Conservation (phyloP, 2,113 vertebrate species). For the Myotis lucifugus region DNA sequence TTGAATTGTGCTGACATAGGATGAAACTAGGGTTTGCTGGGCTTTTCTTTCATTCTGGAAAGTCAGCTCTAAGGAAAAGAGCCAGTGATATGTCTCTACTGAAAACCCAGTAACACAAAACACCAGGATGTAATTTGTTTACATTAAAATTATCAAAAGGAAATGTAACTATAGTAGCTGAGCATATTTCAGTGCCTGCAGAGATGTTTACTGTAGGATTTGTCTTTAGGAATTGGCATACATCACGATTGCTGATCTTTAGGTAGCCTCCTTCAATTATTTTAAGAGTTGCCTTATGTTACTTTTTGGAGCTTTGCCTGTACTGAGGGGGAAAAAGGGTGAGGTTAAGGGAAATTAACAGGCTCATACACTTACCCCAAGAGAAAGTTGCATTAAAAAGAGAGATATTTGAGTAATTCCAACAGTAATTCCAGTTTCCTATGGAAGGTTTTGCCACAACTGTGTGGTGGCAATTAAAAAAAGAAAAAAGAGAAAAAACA, state of each 20-base stretch:
- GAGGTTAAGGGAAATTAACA: not conserved
- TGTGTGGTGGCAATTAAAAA: not conserved
- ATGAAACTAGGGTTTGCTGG: not conserved
- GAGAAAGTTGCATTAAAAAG: conserved; percentile 25
- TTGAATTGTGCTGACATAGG: not conserved
- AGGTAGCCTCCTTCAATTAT: not conserved
- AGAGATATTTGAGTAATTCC: conserved; percentile 5
- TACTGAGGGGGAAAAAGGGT: not conserved
- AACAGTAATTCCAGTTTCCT: not conserved
- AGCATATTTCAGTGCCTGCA: not conserved
- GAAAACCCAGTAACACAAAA: conserved; percentile 15
- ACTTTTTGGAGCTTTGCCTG: not conserved
- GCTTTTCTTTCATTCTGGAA: not conserved
- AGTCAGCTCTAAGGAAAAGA: conserved; percentile 7
- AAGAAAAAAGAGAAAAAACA: not conserved
- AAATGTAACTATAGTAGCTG: not conserved
- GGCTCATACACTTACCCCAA: not conserved
- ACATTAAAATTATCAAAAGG: not conserved
- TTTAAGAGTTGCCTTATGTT: not conserved
- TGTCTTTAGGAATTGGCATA: not conserved
- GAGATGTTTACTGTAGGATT: not conserved
- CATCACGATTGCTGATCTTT: not conserved
- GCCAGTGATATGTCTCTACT: not conserved
- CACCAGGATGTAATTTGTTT: not conserved
- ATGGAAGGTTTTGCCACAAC: not conserved